Conservation (phyloP, 2,113 vertebrate genomes). For the Takifugu flavidus region DNA sequence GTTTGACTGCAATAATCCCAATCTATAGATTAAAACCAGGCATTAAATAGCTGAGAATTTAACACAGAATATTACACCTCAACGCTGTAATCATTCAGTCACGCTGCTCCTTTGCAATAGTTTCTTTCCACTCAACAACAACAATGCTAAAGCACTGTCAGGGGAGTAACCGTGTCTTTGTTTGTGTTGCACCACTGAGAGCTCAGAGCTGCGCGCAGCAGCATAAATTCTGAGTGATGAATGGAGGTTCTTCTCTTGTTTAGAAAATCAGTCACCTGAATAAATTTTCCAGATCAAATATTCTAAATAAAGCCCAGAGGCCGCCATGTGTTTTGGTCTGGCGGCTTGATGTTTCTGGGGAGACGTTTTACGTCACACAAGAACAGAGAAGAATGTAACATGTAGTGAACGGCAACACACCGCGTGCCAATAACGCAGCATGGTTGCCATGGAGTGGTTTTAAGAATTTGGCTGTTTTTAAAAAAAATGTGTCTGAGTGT, state of each 20-base stretch:
- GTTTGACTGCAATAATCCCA: too few relatives aligned
- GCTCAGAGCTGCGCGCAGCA: conserved; percentile 11
- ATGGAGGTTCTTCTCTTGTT: conserved; percentile 29
- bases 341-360: conserved; percentile 47
- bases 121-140: conserved; percentile 18
- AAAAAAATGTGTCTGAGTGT: conserved; percentile 21
- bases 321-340: conserved; percentile 46
- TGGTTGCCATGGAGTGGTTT: conserved; percentile 61
- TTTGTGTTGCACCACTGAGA: conserved; percentile 14
- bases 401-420: conserved; percentile 52
- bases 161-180: conserved; percentile 13
- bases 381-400: conserved; percentile 22
- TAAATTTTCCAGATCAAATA: conserved; percentile 53
- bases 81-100: too few relatives aligned
- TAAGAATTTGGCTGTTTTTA: conserved; percentile 33
- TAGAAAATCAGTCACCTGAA: conserved; percentile 43
- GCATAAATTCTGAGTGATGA: conserved; percentile 43
- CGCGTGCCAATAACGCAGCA: conserved; percentile 20
- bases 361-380: conserved; percentile 47
- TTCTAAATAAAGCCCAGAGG: conserved; percentile 56
- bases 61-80: too few relatives aligned
- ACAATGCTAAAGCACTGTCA: background rate
- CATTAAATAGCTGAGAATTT: too few relatives aligned
- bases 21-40: too few relatives aligned
- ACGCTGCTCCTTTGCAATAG: too few relatives aligned